Conservation (phyloP, 2,113 vertebrate genomes). For the Theristicus caerulescens region DNA sequence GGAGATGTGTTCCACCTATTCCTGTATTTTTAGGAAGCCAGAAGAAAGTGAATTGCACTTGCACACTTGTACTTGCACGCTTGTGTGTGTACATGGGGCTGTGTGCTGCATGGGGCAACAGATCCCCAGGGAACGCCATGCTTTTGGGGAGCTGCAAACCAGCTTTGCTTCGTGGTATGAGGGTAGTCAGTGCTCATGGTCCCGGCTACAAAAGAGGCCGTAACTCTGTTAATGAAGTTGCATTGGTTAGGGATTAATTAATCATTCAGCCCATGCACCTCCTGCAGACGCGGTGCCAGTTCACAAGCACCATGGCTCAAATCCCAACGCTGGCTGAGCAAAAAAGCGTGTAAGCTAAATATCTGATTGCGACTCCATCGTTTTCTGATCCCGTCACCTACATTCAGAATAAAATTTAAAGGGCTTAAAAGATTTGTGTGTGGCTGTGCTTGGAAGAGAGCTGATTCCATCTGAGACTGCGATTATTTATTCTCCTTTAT, state of each 20-base stretch:
- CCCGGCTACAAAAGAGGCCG: not conserved
- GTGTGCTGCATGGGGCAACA: not conserved
- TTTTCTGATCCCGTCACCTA: not conserved
- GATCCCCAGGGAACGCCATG: rapidly evolving
- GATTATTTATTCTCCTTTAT: constrained; percentile 40
- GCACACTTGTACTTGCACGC: not conserved
- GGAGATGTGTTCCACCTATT: not conserved
- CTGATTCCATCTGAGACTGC: not conserved
- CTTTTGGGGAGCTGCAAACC: not conserved
- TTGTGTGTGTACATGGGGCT: not conserved
- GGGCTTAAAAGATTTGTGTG: constrained; percentile 1
- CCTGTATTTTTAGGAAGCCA: not conserved
- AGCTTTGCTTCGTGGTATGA: rapidly evolving
- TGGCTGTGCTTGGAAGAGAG: not conserved
- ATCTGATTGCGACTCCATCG: not conserved
- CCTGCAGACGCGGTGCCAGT: not conserved
- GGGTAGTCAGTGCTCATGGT: rapidly evolving
- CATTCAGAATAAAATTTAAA: not conserved
- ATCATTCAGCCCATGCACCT: not conserved
- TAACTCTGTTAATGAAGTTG: not conserved
- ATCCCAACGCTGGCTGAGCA: not conserved
- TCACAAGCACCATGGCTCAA: not conserved
- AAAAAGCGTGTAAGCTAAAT: not conserved
- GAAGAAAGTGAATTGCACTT: not conserved
- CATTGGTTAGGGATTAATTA: not conserved